A percentile compares a stretch with the other conserved stretches of the same genome.
phyloP scores from a whole-genome alignment of 2,888 invertebrate genomes.

The Dynastes grantii region DNA sequence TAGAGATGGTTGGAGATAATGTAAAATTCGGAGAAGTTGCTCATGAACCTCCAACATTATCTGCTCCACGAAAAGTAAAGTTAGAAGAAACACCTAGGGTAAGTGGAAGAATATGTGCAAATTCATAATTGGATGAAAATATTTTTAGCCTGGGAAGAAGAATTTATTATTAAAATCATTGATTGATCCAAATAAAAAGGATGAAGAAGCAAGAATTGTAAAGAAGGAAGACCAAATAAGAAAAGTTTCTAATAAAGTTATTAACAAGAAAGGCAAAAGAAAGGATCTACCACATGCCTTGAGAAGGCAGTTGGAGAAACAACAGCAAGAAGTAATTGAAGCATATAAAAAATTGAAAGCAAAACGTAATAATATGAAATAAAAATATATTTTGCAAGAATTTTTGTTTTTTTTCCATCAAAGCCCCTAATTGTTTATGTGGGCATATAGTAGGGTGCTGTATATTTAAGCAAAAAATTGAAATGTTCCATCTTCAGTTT shows the following conservation, averaged over 20 bases:
- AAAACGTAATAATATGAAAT: constrained; percentile 57
- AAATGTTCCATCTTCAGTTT: too few species aligned
- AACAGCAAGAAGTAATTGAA: constrained; percentile 74
- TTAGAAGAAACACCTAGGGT: constrained; percentile 70
- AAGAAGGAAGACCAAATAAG: constrained; percentile 60
- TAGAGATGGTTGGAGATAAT: constrained; percentile 74
- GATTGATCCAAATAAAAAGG: constrained; percentile 61
- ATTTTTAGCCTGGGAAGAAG: constrained; percentile 77
- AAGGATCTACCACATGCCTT: constrained; percentile 76
- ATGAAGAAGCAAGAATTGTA: not conserved
- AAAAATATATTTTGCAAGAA: constrained; percentile 6
- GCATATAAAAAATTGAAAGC: constrained; percentile 75
- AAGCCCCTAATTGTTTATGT: too few species aligned
- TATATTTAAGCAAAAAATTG: too few species aligned
- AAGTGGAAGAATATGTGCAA: constrained; percentile 26
- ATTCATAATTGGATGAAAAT: constrained; percentile 41
- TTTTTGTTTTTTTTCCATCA: not conserved
- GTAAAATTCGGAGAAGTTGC: constrained; percentile 84
- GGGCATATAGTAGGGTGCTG: too few species aligned
- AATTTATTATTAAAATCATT: constrained; percentile 76
- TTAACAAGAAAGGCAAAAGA: constrained; percentile 75
- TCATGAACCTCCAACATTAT: constrained; percentile 81
- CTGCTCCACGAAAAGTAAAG: constrained; percentile 72
- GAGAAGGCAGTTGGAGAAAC: constrained; percentile 75
- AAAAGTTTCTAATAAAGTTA: constrained; percentile 58